Base-by-base conservation (phyloP, 2,797 vertebrate genomes). In the Pseudomugil tenellus region DNA sequence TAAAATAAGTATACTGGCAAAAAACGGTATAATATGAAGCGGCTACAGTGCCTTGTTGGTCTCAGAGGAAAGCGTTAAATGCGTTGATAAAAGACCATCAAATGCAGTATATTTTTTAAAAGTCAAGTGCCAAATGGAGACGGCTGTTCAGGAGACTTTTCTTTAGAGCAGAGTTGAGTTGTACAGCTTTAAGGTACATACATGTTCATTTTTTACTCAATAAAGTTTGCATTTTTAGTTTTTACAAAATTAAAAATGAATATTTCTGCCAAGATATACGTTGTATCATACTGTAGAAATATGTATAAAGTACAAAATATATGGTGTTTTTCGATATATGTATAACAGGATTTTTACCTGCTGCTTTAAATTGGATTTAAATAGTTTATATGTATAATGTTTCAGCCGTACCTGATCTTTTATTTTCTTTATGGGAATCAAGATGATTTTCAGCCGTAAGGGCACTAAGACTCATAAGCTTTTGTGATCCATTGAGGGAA, bases 41-140 rank as follows among this genome's bases (percentile, higher is more conserved):
- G 76, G 83, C 78, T 76, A 65, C 83, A 85, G 92, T 93, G 92
- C 92, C 92, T 94, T 93, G 74, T 77, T 60, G 39, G 69, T 90
- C 87, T 90, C 84, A 87, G 87, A 89, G 82, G 80, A 89, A 90
- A 83, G 72, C 79, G 79, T 86, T 80, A 65, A 48, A 76, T 74
- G 74, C 75, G 60, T 71, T 72, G 64, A 71, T 67, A 60, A 66
- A 77, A 53, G 59, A 61, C 80, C 67, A 63, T 73, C 43, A 72
- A 87, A 91, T 84, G 72, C 81, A 87, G 83, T 89, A 78, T 91
- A 92, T 89, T 91, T 90, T 93, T 81, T 88, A 89, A 76, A n/a
- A 85, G 79, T 82, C 60, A 86, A 70, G 81, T 85, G 83, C 81
- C 53, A 32, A 71, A 73, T 77, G 32, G 39, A 79, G 58, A 77